Evolutionary conservation across 2,113 vertebrate species (phyloP), one percentile per base, ranked within the genome.

Genomic region (Aythya baeri): DNA sequence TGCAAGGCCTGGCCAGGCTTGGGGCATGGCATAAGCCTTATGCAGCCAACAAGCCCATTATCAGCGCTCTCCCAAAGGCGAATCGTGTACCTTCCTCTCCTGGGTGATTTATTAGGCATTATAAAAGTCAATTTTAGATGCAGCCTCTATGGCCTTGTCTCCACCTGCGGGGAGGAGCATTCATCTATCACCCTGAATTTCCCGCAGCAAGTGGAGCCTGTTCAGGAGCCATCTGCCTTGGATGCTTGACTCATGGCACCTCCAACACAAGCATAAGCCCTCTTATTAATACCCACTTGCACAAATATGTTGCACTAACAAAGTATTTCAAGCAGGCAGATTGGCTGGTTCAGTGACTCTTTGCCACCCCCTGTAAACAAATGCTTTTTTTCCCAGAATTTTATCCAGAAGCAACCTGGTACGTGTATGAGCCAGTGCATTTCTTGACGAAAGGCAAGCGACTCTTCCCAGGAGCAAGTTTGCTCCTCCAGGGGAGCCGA

Each of bases 281-380:
- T 80, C 50, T 46, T 80, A 83, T 71, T 91, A 83, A 90, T 80
- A 32, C 16, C 54, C 58, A 38, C 65, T 70, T 83, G 72, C 82
- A 86, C 61, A 71, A 63, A 84, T 80, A 83, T 4, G 6, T 95
- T 89, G 83, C 44, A 81, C 46, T 32, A 93, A 78, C 61, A 88
- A 32, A 75, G 52, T 88, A 68, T 74, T 91, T 81, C 72, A 83
- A 41, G 18, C 44, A 88, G 54, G 61, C 68, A 57, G 88, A 81
- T 49, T 74, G 52, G 68, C 93, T 93, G 74, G 54, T 91, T 97
- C 78, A 82, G 71, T 84, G 73, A 58, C 63, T 89, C 70, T 62
- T 77, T 25, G 38, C 41, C 29, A 52, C 36, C 5, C 17, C 83
- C 41, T 34, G 7, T 63, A 83, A 67, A 65, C 6, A 72, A 78